Evolutionary conservation across 2,797 vertebrate genomes (phyloP).

Genomic region (Erithacus rubecula): DNA sequence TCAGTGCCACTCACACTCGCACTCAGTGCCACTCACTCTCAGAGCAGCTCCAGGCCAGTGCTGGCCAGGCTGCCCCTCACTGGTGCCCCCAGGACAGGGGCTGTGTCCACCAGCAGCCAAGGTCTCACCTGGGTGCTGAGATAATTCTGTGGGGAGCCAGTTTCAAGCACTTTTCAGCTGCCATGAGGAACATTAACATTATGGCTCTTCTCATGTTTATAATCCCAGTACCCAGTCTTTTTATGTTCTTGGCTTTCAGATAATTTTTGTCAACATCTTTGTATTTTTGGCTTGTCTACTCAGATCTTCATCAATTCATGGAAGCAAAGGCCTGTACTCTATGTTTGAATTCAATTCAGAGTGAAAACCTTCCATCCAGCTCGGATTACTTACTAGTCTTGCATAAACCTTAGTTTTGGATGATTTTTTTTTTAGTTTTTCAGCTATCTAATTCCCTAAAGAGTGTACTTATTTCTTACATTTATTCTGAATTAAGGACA

Average conservation of each 20-base stretch:
- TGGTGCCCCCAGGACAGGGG: background rate
- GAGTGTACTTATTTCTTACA: background rate
- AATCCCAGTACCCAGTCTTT: background rate
- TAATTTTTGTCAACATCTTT: background rate
- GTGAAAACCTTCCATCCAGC: background rate
- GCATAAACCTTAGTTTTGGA: background rate
- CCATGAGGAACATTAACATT: background rate
- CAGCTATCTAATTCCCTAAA: background rate
- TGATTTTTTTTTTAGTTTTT: too few relatives aligned
- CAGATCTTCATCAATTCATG: background rate
- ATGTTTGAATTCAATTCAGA: background rate
- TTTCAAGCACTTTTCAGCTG: background rate
- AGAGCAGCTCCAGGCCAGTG: background rate
- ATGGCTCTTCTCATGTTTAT: background rate
- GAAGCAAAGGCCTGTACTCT: background rate
- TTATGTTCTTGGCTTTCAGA: background rate
- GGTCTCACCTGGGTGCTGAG: background rate
- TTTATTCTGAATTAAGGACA: conserved; percentile 18
- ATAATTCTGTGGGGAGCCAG: background rate
- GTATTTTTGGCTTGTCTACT: background rate
- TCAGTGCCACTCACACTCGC: too few relatives aligned
- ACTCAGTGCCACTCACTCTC: background rate
- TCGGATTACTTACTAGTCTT: background rate
- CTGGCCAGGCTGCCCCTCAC: background rate
- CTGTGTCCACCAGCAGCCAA: background rate